Evolutionary conservation across 2,797 vertebrate species (phyloP).

Genomic region (Dendrocincla fuliginosa): DNA sequence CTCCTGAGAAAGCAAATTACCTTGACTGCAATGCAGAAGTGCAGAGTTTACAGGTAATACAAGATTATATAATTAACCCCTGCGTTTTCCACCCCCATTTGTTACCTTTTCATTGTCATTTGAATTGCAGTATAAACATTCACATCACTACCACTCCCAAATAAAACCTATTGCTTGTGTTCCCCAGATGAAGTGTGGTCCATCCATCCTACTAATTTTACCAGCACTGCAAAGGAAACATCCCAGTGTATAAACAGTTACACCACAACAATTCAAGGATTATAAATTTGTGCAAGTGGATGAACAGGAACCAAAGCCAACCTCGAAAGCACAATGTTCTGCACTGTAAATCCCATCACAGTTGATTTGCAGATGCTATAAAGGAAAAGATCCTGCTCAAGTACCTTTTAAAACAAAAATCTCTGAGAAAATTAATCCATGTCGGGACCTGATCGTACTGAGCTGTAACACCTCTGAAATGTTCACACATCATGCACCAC

Average conservation of each 20-base stretch:
- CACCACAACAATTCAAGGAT: not conserved
- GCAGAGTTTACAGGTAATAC: conserved; percentile 31
- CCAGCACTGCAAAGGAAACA: not conserved
- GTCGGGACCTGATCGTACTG: not conserved
- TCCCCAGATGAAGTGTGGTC: not conserved
- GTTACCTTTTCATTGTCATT: conserved; percentile 20
- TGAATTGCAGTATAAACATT: not conserved
- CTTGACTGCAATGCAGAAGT: conserved; percentile 68
- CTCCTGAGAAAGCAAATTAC: conserved; percentile 60
- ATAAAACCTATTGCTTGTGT: not conserved
- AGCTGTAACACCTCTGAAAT: not conserved
- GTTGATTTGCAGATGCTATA: not conserved
- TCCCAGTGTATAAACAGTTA: not conserved
- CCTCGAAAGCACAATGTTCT: not conserved
- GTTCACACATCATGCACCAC: conserved; percentile 63
- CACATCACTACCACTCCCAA: not conserved
- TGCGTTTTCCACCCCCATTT: not conserved
- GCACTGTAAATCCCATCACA: not conserved
- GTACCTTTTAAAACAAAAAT: not conserved
- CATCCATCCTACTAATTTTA: not conserved
- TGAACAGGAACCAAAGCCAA: conserved; percentile 33
- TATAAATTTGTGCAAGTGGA: not conserved
- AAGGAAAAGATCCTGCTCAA: not conserved
- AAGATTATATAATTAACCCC: conserved; percentile 6
- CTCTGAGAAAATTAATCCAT: not conserved